Evolutionary conservation across 2,797 vertebrate species (phyloP).

Genomic region (Odontamblyopus lacepedii): DNA sequence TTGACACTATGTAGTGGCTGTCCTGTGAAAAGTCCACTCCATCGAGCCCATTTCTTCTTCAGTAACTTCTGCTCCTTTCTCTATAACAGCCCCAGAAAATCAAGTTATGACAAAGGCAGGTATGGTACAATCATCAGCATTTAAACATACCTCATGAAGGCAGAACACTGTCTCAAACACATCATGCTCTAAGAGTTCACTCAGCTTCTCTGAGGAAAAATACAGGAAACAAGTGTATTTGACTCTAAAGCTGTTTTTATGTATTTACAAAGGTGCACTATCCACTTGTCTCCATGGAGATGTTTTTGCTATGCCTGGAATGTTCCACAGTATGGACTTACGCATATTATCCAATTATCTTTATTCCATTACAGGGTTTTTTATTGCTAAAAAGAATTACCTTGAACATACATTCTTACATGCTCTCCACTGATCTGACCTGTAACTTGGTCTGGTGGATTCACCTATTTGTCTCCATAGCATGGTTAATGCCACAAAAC

Average conservation of each 20-base stretch:
- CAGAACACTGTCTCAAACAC: constrained; percentile 87
- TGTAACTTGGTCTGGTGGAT: no score
- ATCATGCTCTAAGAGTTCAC: constrained; percentile 66
- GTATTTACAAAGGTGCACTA: no score
- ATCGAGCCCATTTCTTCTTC: constrained; percentile 80
- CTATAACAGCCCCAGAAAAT: constrained; percentile 32
- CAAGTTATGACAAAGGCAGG: neutral
- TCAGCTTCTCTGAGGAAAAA: constrained; percentile 74
- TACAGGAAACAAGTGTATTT: neutral
- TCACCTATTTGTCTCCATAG: no score
- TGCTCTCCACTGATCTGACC: neutral
- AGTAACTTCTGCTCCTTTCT: constrained; percentile 63
- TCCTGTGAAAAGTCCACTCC: constrained; percentile 63
- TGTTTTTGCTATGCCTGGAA: neutral
- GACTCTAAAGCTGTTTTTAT: neutral
- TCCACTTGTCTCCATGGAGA: neutral
- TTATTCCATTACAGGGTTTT: neutral
- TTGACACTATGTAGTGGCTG: constrained; percentile 81
- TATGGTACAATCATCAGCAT: neutral
- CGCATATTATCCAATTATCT: no score
- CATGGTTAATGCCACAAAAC: no score
- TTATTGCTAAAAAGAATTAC: neutral
- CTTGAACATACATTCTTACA: neutral
- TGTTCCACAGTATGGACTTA: neutral
- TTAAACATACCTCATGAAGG: constrained; percentile 81